These are phyloP conservation scores for Gonioctena quinquepunctata DNA, from an alignment of 1,140 invertebrate species.

Conservation along the genomic window DNA sequence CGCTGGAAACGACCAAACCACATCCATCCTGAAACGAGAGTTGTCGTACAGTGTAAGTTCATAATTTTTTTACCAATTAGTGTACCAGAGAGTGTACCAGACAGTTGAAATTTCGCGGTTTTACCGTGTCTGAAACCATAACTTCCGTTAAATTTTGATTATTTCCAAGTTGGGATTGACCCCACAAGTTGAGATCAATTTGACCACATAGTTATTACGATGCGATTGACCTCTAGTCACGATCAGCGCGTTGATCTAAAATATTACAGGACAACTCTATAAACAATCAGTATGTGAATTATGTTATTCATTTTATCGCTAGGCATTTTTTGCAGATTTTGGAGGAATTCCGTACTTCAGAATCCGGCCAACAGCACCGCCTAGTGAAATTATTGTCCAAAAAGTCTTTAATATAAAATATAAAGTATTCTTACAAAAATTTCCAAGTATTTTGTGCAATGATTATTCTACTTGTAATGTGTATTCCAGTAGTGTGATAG, in stretches of 20 bases:
- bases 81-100: too few relatives aligned
- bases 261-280: too few relatives aligned
- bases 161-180: too few relatives aligned
- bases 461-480: background rate
- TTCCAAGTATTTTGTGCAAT: background rate
- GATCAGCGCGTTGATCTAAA: too few relatives aligned
- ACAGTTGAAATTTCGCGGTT: background rate
- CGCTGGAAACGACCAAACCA: slow-evolving; percentile 70
- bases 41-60: slow-evolving; percentile 75
- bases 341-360: slow-evolving; percentile 17
- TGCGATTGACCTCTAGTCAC: too few relatives aligned
- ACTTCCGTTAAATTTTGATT: background rate
- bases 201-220: too few relatives aligned
- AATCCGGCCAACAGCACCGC: slow-evolving; percentile 13
- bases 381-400: slow-evolving; percentile 16
- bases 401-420: background rate
- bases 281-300: too few relatives aligned
- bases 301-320: too few relatives aligned
- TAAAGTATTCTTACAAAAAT: background rate
- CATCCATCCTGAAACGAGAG: slow-evolving; percentile 76
- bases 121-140: background rate
- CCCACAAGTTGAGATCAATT: too few relatives aligned
- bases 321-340: slow-evolving; percentile 14
- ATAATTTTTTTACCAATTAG: background rate
- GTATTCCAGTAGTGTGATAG: background rate